A percentile compares a stretch with the other conserved stretches of the same genome.
These are phyloP conservation scores for Cephalopachus bancanus DNA, from an alignment of 2,797 vertebrate genomes.

Conservation along the genomic window DNA sequence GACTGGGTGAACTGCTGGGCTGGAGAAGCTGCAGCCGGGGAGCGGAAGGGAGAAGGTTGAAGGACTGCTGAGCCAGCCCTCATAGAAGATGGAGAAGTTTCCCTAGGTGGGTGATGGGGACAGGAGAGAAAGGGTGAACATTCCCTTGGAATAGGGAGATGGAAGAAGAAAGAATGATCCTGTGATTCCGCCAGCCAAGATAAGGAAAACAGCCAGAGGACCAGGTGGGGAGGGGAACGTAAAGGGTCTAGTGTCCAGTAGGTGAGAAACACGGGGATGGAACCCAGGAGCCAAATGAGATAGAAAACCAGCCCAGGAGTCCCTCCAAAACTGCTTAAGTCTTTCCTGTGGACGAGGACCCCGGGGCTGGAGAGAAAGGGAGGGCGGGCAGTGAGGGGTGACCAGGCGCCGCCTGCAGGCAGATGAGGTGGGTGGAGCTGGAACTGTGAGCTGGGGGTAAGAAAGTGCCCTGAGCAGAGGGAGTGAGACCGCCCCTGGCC, in stretches of 20 bases:
- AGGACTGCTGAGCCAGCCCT: not conserved
- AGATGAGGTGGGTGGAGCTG: not conserved
- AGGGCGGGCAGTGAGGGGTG: not conserved
- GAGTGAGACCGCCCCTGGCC: not conserved
- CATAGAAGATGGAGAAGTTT: accelerated
- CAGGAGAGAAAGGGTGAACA: not conserved
- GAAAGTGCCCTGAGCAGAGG: not conserved
- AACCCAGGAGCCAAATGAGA: not conserved
- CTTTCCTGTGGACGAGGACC: not conserved
- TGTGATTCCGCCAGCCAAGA: not conserved
- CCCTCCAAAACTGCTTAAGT: not conserved
- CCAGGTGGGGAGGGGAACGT: not conserved
- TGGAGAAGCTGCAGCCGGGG: not conserved
- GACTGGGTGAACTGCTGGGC: not conserved
- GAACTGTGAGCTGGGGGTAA: not conserved
- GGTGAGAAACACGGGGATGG: not conserved
- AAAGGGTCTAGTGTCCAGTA: not conserved
- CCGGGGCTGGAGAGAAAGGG: not conserved
- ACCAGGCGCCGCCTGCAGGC: too few species aligned
- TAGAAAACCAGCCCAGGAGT: not conserved
- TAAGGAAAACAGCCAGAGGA: not conserved
- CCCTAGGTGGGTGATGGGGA: not conserved
- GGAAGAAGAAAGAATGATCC: not conserved
- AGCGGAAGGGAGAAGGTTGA: not conserved
- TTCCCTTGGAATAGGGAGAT: not conserved